Percentiles rank a stretch among this genome's conserved stretches.
Evolutionary conservation across 1,140 invertebrate genomes (phyloP).

Genomic region (Oryzaephilus surinamensis): DNA sequence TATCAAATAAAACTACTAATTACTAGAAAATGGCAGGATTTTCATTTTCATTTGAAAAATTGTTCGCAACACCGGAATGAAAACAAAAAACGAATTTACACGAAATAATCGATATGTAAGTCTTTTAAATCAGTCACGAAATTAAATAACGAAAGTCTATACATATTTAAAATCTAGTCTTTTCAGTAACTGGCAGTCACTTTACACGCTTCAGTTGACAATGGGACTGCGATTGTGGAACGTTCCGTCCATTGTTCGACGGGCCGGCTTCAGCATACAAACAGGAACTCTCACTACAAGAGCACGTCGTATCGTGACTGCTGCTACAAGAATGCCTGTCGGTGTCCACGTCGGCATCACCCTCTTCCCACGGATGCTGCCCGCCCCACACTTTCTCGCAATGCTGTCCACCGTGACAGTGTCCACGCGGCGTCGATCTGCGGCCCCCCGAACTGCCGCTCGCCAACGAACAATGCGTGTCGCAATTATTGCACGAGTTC

Average conservation of each 20-base stretch:
- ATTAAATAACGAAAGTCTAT: too few species aligned
- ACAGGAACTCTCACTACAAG: constrained; percentile 35
- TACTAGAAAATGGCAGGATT: too few species aligned
- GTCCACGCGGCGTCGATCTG: constrained; percentile 20
- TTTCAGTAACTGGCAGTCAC: too few species aligned
- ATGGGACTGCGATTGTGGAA: constrained; percentile 10
- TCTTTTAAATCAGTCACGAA: neutral
- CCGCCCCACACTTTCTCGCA: constrained; percentile 24
- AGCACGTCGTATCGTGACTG: constrained; percentile 35
- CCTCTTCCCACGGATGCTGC: constrained; percentile 21
- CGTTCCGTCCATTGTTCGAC: constrained; percentile 15
- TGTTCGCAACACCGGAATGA: too few species aligned
- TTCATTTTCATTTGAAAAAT: too few species aligned
- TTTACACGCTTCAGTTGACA: constrained; percentile 24
- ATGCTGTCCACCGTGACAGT: constrained; percentile 22
- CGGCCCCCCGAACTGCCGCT: constrained; percentile 27
- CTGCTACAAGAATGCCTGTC: constrained; percentile 34
- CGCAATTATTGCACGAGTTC: constrained; percentile 30
- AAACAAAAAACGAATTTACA: too few species aligned
- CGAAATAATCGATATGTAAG: too few species aligned
- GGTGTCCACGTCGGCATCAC: constrained; percentile 23
- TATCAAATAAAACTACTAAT: too few species aligned
- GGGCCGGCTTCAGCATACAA: constrained; percentile 33
- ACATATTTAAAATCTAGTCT: too few species aligned
- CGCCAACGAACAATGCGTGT: constrained; percentile 24